Evolutionary conservation across 2,888 invertebrate species (phyloP), one percentile per base, ranked within the genome.

Genomic region (Drosophila barbarae): DNA sequence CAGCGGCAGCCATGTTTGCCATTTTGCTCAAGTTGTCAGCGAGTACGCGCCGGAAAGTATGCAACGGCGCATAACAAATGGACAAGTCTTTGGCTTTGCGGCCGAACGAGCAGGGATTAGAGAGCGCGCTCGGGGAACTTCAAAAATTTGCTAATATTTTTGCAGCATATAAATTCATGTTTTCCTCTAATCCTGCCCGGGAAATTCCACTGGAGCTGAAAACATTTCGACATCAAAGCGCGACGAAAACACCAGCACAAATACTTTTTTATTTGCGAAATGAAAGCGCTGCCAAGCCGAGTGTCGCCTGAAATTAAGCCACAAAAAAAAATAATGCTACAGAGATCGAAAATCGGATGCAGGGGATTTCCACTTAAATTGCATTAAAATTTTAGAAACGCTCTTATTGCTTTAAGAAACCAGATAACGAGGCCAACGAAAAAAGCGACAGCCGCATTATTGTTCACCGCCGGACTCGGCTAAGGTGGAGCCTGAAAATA

Each of bases 21-120:
- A 72, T 84, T 81, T 77, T 85, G 71, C 84, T 81, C 72, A 77
- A 83, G 85, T 72, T 81, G 79, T 83, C 82, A 84, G 72, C 84
- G 74, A 46, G 59, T 73, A 49, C 56, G 66, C 70, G 61, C 85
- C 64, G 53, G 70, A 69, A 80, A 77, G 75, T 83, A 72, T 79
- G 83, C 80, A 71, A 52, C 60, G 64, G 64, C 69, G 73, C 72
- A 75, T 83, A 83, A 85, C 68, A 74, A 81, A 83, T 77, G 69
- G 76, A 54, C 54, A 56, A 38, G 72, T 50, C 60, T 66, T 51
- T 35, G 83, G 80, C 57, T 71, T 72, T 73, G 84, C 47, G 61
- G 81, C 52, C 53, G 13, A 49, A 52, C 38, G 39, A 21, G 38
- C 69, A 18, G 18, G 49, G 66, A 57, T 68, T 68, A 42, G 44